Evolutionary conservation across 2,888 invertebrate genomes (phyloP).

Genomic region (Drosophila formosana): DNA sequence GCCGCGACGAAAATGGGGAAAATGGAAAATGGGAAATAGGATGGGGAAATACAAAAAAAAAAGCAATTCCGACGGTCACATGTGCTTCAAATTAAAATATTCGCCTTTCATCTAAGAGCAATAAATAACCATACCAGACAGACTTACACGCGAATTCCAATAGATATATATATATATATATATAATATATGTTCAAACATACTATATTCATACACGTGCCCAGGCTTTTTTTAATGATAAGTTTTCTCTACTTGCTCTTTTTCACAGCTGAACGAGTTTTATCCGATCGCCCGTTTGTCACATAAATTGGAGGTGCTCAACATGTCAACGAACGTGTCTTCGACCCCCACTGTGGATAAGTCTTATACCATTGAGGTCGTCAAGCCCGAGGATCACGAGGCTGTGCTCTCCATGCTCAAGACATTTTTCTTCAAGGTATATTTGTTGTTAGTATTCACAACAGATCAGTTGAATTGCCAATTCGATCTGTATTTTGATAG

Average conservation of each 20-base stretch:
- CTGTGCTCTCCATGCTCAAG: slow-evolving; percentile 87
- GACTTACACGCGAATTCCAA: slow-evolving; percentile 5
- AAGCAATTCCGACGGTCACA: slow-evolving; percentile 51
- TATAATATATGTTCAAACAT: slow-evolving; percentile 11
- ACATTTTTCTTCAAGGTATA: slow-evolving; percentile 87
- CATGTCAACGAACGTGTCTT: slow-evolving; percentile 59
- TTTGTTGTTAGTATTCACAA: slow-evolving; percentile 8
- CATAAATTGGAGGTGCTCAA: slow-evolving; percentile 83
- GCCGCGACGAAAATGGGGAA: slow-evolving; percentile 13
- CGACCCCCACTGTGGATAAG: slow-evolving; percentile 30
- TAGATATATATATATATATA: not conserved
- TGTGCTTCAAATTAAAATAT: slow-evolving; percentile 68
- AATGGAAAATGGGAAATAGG: slow-evolving; percentile 12
- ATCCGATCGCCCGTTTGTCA: slow-evolving; percentile 83
- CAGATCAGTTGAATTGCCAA: not conserved
- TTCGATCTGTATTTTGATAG: not conserved
- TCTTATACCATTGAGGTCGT: slow-evolving; percentile 85
- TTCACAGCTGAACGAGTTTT: slow-evolving; percentile 83
- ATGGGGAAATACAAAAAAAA: slow-evolving; percentile 60
- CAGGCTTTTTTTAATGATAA: slow-evolving; percentile 51
- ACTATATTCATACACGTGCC: slow-evolving; percentile 4
- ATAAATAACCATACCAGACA: slow-evolving; percentile 68
- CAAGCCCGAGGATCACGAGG: slow-evolving; percentile 86
- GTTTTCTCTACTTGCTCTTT: slow-evolving; percentile 37
- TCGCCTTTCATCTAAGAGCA: slow-evolving; percentile 71